These are phyloP conservation scores for Mus spretus DNA, from an alignment of 2,797 vertebrate genomes.

Conservation along the genomic window DNA sequence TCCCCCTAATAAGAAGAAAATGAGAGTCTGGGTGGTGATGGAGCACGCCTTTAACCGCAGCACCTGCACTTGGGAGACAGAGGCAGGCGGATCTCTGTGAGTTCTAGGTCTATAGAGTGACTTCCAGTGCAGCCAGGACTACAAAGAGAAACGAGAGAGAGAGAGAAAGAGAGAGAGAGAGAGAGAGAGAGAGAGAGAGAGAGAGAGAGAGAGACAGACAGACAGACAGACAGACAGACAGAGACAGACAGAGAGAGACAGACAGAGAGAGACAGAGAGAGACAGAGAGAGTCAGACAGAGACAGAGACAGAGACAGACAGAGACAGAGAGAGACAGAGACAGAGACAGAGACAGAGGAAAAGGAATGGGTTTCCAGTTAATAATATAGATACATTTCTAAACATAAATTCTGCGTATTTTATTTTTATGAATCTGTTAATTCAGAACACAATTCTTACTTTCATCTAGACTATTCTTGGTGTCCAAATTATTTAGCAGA, in stretches of 20 bases:
- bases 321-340: neutral
- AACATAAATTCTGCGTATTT: neutral
- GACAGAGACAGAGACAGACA: neutral
- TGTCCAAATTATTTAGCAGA: conserved; percentile 15
- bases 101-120: neutral
- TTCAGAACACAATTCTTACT: conserved; percentile 12
- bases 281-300: neutral
- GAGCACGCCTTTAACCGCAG: neutral
- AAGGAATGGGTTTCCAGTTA: neutral
- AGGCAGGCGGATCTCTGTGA: neutral
- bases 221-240: neutral
- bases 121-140: neutral
- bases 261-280: neutral
- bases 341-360: neutral
- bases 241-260: neutral
- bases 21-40: neutral
- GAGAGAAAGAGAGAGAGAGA: neutral
- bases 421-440: conserved; percentile 32
- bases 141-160: neutral
- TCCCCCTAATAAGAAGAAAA: neutral
- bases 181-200: neutral
- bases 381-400: neutral
- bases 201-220: neutral
- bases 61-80: neutral
- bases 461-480: neutral